Conservation (phyloP, 2,888 invertebrate genomes). For the Plutella xylostella region DNA sequence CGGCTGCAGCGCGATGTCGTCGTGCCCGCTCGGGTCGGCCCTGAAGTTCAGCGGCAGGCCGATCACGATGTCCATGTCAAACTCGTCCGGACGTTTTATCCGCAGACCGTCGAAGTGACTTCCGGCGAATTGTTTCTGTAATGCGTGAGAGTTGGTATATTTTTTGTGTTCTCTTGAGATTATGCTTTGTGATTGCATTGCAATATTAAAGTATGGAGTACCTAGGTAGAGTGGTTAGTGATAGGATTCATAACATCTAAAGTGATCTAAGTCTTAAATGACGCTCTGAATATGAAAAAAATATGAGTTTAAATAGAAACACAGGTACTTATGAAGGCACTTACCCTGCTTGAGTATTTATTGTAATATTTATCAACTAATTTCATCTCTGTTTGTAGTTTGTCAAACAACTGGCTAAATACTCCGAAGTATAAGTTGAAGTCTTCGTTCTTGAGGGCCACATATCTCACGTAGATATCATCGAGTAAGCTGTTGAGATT, state of each 20-base stretch:
- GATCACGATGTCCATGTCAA: slow-evolving; percentile 70
- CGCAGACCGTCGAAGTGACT: slow-evolving; percentile 71
- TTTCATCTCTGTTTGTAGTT: slow-evolving; percentile 40
- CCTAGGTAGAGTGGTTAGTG: no score
- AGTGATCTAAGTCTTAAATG: no score
- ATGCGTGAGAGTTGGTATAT: no score
- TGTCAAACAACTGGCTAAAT: slow-evolving; percentile 32
- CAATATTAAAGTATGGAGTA: no score
- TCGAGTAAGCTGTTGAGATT: slow-evolving; percentile 37
- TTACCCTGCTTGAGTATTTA: slow-evolving; percentile 42
- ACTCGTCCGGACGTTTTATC: slow-evolving; percentile 69
- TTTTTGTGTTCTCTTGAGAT: no score
- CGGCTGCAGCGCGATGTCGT: slow-evolving; percentile 43
- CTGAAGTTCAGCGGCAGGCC: slow-evolving; percentile 49
- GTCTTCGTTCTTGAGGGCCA: slow-evolving; percentile 32
- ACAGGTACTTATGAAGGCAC: no score
- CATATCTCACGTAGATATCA: slow-evolving; percentile 36
- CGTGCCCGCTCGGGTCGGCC: slow-evolving; percentile 21
- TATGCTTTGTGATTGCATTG: no score
- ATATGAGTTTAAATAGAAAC: no score
- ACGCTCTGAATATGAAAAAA: no score
- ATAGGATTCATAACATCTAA: no score
- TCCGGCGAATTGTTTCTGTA: slow-evolving; percentile 60
- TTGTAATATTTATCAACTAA: slow-evolving; percentile 39
- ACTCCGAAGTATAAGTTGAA: slow-evolving; percentile 37